Base-by-base conservation (phyloP, 1,140 invertebrate species). In the Leptopilina clavipes region DNA sequence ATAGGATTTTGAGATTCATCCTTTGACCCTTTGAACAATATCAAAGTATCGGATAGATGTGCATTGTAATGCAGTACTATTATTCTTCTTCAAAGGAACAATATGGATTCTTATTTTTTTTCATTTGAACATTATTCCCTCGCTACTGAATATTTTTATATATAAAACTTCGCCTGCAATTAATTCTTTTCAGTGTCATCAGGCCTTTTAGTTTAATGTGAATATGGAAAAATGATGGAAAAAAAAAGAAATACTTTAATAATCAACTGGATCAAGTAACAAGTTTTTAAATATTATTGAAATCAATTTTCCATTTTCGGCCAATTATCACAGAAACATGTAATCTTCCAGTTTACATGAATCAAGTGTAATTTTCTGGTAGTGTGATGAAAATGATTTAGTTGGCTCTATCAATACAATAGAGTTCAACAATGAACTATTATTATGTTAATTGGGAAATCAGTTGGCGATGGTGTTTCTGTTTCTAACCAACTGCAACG, bases 21-120 rank as follows among this genome's bases (percentile, higher is more conserved):
- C 18, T 56, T 56, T 54, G 10, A 31, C 19, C n/a, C 18, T 65
- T 59, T 43, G 54, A 65, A 44, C 18, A 40, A 74, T 31, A 65
- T 74, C 73, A 59, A 22, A 22, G 54, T 65, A 37, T 74, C 19
- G 52, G 52, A 74, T 22, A 74, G 14, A 74, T 65, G 31, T 65
- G 56, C 19, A 25, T 25, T 31, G 56, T 65, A 65, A 65, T 65
- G 56, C 56, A 65, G 31, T 65, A 65, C 56, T 22, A 65, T 65
- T 25, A 18, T 40, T 52, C 14, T 52, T 52, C 48, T 65, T 31
- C 56, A 65, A 65, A 65, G 25, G 59, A 65, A 65, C 12, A 65
- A 65, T 65, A 31, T 65, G 12, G 12, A 22, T 12, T 7, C 5
- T n/a, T 31, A 3, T 65, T 12, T 31, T 31, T 65, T 65, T 31